Evolutionary conservation across 2,113 vertebrate genomes (phyloP), one percentile per base, ranked within the genome.

Genomic region (Toxotes jaculatrix): DNA sequence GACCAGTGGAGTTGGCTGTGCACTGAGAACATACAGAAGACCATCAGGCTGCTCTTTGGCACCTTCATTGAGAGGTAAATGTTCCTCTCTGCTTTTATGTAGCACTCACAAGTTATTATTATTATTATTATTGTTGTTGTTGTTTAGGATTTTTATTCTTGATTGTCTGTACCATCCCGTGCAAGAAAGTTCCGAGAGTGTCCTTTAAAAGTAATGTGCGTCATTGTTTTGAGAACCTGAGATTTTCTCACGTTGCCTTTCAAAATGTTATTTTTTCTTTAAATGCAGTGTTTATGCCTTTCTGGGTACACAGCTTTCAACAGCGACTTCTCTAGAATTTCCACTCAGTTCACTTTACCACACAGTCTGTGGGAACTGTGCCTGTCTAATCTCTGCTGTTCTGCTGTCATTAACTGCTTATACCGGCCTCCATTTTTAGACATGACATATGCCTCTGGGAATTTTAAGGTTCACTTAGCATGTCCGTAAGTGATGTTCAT

Each of bases 1-100:
- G 96, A 97, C 78, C 97, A 97, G 82, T 98, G 98, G 97, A 95
- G 91, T 72, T 99, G 98, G 97, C 86, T 98, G 0, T 98, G 97
- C 89, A 98, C 96, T 0, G 96, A 98, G 88, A 96, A 96, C 82
- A 92, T 97, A 72, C 96, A 98, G 89, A 97, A 96, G 85, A 92
- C 95, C 59, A 95, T 97, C 65, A 93, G 93, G 12, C 90, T 98
- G 75, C 77, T 97, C 55, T 99, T 97, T 10, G 97, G 97, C 27
- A 98, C 97, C 47, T 95, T 98, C 1, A 91, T 99, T 75, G 97
- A 99, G 87, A 97, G 97, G 97, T 97, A 55, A 5, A 1, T 40
- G 47, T 19, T 4, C 27, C 11, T 43, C 12, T 34, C 5, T 9
- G 4, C 27, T 49, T 23, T 36, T 27, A 5, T 73, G 14, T 14